phyloP scores from a whole-genome alignment of 92 coral and sea anemone species.

The Plumapathes pennacea region DNA sequence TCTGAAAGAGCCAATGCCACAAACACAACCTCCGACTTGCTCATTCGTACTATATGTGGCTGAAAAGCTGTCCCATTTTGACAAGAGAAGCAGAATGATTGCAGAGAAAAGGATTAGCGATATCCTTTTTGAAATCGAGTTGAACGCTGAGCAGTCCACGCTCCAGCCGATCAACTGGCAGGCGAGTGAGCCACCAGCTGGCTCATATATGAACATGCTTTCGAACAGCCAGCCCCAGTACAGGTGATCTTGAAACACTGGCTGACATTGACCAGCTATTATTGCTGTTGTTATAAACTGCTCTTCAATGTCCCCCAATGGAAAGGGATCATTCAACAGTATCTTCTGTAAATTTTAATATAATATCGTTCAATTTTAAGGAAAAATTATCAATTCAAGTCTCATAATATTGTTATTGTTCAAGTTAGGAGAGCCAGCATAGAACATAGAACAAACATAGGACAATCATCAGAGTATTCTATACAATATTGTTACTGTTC shows the following conservation, averaged over 20 bases:
- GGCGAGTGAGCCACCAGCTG: conserved; percentile 3
- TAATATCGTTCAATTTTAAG: too few species aligned
- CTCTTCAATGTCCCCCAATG: not conserved
- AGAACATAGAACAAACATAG: too few species aligned
- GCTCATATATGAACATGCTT: conserved; percentile 15
- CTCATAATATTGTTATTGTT: too few species aligned
- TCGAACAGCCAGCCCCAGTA: conserved; percentile 8
- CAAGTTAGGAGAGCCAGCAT: too few species aligned
- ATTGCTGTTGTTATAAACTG: not conserved
- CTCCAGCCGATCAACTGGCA: conserved; percentile 4
- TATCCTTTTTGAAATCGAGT: conserved; percentile 30
- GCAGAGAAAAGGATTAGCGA: conserved; percentile 46
- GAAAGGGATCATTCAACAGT: not conserved
- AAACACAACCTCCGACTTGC: too few species aligned
- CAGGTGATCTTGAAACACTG: not conserved
- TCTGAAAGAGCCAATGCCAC: conserved; percentile 59
- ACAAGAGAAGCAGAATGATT: conserved; percentile 26
- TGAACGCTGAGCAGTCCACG: not conserved
- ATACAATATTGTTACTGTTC: too few species aligned
- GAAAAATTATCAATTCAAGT: too few species aligned
- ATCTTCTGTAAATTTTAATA: too few species aligned
- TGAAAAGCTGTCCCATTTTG: conserved; percentile 33
- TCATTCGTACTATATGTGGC: conserved; percentile 36
- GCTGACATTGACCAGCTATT: not conserved
- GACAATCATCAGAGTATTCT: too few species aligned